Percentiles rank a stretch among this genome's conserved stretches.
These are phyloP conservation scores for Acanthornis magna DNA, from an alignment of 2,797 vertebrate species.

Conservation along the genomic window DNA sequence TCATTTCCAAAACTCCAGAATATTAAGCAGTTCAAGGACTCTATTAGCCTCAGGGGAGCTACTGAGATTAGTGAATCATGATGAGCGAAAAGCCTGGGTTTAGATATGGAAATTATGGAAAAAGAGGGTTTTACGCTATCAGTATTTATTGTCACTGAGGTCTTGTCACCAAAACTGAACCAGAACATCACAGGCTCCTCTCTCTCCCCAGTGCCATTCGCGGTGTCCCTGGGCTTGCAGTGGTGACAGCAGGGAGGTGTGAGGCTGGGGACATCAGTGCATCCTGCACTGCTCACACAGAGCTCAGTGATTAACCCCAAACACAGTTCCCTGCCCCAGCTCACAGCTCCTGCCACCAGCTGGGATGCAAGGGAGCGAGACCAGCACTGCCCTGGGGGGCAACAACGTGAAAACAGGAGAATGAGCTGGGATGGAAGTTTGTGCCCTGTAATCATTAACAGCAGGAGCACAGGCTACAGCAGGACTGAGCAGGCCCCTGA, in stretches of 20 bases:
- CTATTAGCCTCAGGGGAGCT: conserved; percentile 14
- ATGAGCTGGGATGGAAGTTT: neutral
- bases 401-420: neutral
- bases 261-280: neutral
- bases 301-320: neutral
- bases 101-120: neutral
- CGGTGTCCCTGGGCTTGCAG: neutral
- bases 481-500: neutral
- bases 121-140: neutral
- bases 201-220: neutral
- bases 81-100: neutral
- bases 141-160: neutral
- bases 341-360: neutral
- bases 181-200: neutral
- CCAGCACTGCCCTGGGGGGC: neutral
- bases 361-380: neutral
- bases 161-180: neutral
- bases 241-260: neutral
- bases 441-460: neutral
- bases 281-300: fast-evolving
- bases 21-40: conserved; percentile 59
- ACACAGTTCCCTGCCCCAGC: neutral
- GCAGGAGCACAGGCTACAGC: neutral
- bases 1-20: conserved; percentile 9
- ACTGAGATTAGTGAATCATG: conserved; percentile 11